Percentiles rank a stretch among this genome's conserved stretches.
phyloP scores from a whole-genome alignment of 2,888 invertebrate genomes.

The Epinotia nisella region DNA sequence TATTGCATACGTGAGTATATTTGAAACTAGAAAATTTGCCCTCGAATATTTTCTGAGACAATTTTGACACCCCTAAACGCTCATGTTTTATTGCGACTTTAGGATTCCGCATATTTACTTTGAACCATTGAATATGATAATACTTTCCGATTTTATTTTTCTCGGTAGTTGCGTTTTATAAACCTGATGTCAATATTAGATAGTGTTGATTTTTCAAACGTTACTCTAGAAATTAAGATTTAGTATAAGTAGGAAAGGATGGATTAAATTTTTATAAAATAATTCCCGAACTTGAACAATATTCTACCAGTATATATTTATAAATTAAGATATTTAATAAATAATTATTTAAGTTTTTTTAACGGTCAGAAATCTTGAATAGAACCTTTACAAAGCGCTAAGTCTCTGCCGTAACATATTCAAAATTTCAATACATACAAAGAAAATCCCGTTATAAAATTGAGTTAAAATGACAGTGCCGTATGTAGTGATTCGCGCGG shows the following conservation, averaged over 20 bases:
- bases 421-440: constrained; percentile 72
- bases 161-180: background rate
- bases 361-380: background rate
- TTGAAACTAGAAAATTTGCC: constrained; percentile 68
- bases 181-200: background rate
- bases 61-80: constrained; percentile 76
- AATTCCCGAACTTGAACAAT: background rate
- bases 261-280: background rate
- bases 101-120: constrained; percentile 31
- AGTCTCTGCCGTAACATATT: constrained; percentile 8
- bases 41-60: constrained; percentile 66
- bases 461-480: constrained; percentile 85
- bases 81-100: constrained; percentile 69
- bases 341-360: background rate
- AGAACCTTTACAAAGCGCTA: background rate
- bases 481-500: constrained; percentile 83
- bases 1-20: constrained; percentile 75
- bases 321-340: background rate
- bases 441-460: constrained; percentile 72
- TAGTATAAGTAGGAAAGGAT: background rate
- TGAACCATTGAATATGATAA: constrained; percentile 7
- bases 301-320: background rate
- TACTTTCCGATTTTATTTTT: constrained; percentile 1
- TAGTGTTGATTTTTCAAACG: background rate
- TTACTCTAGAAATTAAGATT: background rate